Base-by-base conservation (phyloP, 2,797 vertebrate genomes). In the Bucorvus abyssinicus region DNA sequence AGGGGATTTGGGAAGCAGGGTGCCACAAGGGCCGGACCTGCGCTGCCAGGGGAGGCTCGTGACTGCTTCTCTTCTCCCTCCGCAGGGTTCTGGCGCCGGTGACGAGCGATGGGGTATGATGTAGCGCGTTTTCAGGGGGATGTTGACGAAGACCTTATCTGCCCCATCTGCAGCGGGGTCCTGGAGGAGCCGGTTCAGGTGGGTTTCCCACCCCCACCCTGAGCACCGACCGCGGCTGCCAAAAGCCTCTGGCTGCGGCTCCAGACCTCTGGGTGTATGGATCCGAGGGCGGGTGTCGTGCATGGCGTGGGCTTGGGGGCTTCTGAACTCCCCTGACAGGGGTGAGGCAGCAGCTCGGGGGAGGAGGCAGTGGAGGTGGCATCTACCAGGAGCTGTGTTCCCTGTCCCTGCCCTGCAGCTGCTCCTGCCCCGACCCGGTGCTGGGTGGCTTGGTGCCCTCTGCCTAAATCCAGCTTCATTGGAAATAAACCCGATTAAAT, bases 51-150 rank as follows among this genome's bases (percentile, higher is more conserved):
- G n/a, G n/a, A n/a, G n/a, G n/a, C n/a, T n/a, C n/a, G 19, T 27
- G 26, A 92, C 84, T 12, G 10, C 34, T 44, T 4, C 11, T 73
- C 27, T 45, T 68, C 56, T 42, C 90, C 75, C 93, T 87, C 89
- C 73, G 12, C 79, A 98, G 98, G 96, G 93, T 82, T 77, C 93
- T 92, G 97, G 98, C 97, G 84, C 97, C 97, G 97, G 99, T 99
- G 97, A 99, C 99, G 99, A 99, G 99, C 99, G 97, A 99, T 99
- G 99, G 99, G 99, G 98, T 99, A 99, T 98, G 99, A 99, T 98
- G 98, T 99, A 97, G 98, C 98, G 76, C 98, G 99, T 90, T 99
- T 99, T 97, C 99, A 99, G 98, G 99, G 99, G 97, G 99, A 99
- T 97, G 99, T 99, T 97, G 99, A 99, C 74, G 99, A 99, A 98